Evolutionary conservation across 1,140 invertebrate species (phyloP).

Genomic region (Saxidomus purpurata): DNA sequence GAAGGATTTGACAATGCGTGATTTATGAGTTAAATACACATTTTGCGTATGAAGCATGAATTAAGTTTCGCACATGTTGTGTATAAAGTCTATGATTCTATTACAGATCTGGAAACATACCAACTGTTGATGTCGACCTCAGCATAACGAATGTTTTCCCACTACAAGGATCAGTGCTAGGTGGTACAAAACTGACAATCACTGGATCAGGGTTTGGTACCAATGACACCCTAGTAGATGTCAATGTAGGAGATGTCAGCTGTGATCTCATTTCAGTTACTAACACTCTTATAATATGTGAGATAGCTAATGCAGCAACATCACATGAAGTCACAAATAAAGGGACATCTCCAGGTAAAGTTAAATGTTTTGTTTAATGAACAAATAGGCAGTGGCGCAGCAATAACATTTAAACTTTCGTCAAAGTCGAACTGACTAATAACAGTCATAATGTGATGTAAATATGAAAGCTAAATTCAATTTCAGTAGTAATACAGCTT

Average conservation of each 20-base stretch:
- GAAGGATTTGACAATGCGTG: too few species aligned
- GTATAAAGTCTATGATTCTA: background rate
- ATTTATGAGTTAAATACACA: too few species aligned
- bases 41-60: too few species aligned
- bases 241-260: conserved; percentile 72
- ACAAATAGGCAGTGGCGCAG: too few species aligned
- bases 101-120: conserved; percentile 43
- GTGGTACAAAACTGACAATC: conserved; percentile 79
- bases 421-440: too few species aligned
- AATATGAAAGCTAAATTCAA: too few species aligned
- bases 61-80: too few species aligned
- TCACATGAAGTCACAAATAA: conserved; percentile 73
- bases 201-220: conserved; percentile 77
- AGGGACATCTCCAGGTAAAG: conserved; percentile 71
- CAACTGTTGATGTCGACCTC: conserved; percentile 53
- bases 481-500: too few species aligned
- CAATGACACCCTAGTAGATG: conserved; percentile 63
- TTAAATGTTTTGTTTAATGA: too few species aligned
- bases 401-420: too few species aligned
- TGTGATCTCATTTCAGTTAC: conserved; percentile 72
- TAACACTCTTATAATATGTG: conserved; percentile 73
- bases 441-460: too few species aligned
- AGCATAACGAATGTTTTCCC: conserved; percentile 75
- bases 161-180: conserved; percentile 74
- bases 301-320: conserved; percentile 69